Base-by-base conservation (phyloP, 2,888 invertebrate species). In the Orthosia gracilis region DNA sequence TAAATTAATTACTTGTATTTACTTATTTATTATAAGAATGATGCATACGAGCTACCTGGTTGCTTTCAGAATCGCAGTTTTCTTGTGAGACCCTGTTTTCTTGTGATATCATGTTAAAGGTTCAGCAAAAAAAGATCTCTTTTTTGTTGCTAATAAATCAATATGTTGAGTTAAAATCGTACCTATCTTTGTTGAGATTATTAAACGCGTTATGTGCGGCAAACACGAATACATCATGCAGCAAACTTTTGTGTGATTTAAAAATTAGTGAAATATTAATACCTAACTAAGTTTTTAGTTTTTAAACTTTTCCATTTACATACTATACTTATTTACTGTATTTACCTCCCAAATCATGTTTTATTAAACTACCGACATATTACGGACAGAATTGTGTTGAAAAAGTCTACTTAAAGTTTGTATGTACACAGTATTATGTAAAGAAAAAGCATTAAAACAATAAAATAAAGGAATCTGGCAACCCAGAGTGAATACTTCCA, bases 341-440 rank as follows among this genome's bases (percentile, higher is more conserved):
- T 13, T 59, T 73, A 79, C 5, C 58, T 74, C 58, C 9, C 13
- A 26, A 57, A 74, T 73, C 18, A 61, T 54, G 40, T 52, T 47
- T 52, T n/a, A 31, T 21, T 52, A 1, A 21, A 52, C 50, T 75
- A 17, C 9, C 7, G 47, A 69, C 84, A 71, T 81, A 54, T 80
- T 88, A 82, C 83, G 77, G 86, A 86, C 87, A 85, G 83, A 86
- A 83, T 71, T 47, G 40, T 59, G 45, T 64, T 63, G 13, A 59
- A 62, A 66, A 66, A 64, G 64, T 82, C 65, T 67, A 74, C 77
- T 78, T 71, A 67, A 70, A 69, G 54, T 73, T 74, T 64, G 18
- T 67, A 75, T 87, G 84, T 87, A 89, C 89, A 90, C 90, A 92
- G 91, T 92, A 92, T 91, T 91, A 92, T 85, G 82, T 85, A 86